A percentile compares a stretch with the other conserved stretches of the same genome.
These are phyloP conservation scores for Plotosus lineatus DNA, from an alignment of 2,113 vertebrate species.

Conservation along the genomic window DNA sequence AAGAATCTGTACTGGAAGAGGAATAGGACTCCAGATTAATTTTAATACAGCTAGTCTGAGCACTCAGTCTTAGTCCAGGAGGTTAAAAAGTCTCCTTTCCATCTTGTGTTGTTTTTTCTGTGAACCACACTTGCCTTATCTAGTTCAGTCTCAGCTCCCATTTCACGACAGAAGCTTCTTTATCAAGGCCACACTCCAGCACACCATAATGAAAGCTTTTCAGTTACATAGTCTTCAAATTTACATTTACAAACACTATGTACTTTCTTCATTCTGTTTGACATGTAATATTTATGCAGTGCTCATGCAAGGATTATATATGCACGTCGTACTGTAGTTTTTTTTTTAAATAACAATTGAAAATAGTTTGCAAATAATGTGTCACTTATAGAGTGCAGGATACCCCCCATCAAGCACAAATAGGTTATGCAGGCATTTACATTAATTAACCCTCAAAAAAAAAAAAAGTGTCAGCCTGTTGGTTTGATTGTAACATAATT, in stretches of 20 bases:
- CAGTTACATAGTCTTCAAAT: too few species aligned
- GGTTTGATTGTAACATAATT: too few species aligned
- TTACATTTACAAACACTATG: too few species aligned
- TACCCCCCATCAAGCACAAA: too few species aligned
- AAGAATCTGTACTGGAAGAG: background rate
- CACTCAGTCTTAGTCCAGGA: background rate
- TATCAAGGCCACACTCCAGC: background rate
- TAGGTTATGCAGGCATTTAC: too few species aligned
- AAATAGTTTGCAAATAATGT: background rate
- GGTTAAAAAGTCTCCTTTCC: background rate
- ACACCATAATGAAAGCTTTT: too few species aligned
- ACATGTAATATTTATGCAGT: background rate
- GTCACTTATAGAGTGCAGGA: too few species aligned
- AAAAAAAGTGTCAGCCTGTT: too few species aligned
- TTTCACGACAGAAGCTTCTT: background rate
- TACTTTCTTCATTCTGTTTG: too few species aligned
- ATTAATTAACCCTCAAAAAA: too few species aligned
- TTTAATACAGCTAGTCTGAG: background rate
- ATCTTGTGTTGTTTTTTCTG: background rate
- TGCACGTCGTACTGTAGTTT: background rate
- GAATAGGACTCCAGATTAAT: background rate
- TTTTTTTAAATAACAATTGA: background rate
- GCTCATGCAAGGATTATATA: background rate
- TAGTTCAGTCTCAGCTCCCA: background rate
- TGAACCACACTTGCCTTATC: background rate